phyloP scores from a whole-genome alignment of 2,888 invertebrate species.

The Elegia similella region DNA sequence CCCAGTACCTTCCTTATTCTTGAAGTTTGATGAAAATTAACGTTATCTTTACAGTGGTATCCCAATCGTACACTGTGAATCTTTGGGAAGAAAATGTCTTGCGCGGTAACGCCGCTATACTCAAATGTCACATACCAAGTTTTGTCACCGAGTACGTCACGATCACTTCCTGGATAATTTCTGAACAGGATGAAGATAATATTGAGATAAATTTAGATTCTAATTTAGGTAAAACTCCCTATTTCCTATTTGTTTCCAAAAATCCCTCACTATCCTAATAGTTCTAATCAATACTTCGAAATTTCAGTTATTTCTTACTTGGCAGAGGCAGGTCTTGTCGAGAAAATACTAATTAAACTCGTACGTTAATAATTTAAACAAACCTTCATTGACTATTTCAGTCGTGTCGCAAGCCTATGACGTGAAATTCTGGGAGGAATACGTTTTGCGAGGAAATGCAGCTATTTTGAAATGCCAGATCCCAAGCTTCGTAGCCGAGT shows the following conservation, averaged over 20 bases:
- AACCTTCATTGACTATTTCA: constrained; percentile 71
- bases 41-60: constrained; percentile 87
- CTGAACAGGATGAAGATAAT: constrained; percentile 79
- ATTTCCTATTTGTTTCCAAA: background rate
- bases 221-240: constrained; percentile 58
- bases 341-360: background rate
- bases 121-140: constrained; percentile 96
- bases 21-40: constrained; percentile 19
- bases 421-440: constrained; percentile 96
- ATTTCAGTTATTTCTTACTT: background rate
- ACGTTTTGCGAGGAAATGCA: constrained; percentile 93
- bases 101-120: constrained; percentile 93
- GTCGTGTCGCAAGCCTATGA: constrained; percentile 95
- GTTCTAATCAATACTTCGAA: background rate
- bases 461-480: constrained; percentile 96
- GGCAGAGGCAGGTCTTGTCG: background rate
- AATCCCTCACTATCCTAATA: constrained; percentile 18
- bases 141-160: constrained; percentile 95
- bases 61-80: constrained; percentile 93
- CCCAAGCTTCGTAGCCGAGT: constrained; percentile 96
- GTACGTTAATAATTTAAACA: no score
- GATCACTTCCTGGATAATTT: constrained; percentile 92
- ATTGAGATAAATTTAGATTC: constrained; percentile 75
- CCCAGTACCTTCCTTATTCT: constrained; percentile 1
- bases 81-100: constrained; percentile 96